Evolutionary conservation across 2,888 invertebrate species (phyloP).

Genomic region (Ochlodes sylvanus): DNA sequence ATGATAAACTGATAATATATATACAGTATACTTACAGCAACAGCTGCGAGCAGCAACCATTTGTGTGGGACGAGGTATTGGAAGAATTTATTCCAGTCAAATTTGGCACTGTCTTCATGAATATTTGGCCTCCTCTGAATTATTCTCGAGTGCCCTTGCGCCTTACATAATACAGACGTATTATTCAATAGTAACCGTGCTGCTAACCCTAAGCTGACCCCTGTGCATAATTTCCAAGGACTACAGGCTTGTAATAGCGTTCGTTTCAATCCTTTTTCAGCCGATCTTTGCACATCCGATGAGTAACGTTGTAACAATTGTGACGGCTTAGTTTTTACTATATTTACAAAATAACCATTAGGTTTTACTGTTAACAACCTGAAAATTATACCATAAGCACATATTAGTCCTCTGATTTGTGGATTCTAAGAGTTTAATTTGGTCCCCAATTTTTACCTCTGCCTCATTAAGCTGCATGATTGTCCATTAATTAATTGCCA

Average conservation of each 20-base stretch:
- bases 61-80: slow-evolving; percentile 90
- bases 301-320: slow-evolving; percentile 62
- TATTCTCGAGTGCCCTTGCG: slow-evolving; percentile 78
- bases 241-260: slow-evolving; percentile 61
- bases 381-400: slow-evolving; percentile 49
- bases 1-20: not conserved
- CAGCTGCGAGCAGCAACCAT: slow-evolving; percentile 90
- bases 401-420: not conserved
- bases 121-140: slow-evolving; percentile 83
- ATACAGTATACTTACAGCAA: slow-evolving; percentile 87
- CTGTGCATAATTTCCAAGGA: slow-evolving; percentile 78
- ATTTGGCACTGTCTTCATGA: slow-evolving; percentile 83
- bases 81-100: slow-evolving; percentile 92
- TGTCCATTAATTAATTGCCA: slow-evolving; percentile 72
- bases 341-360: slow-evolving; percentile 60
- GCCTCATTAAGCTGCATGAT: slow-evolving; percentile 63
- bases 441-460: slow-evolving; percentile 61
- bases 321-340: slow-evolving; percentile 65
- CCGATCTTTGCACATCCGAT: slow-evolving; percentile 58
- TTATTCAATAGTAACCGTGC: slow-evolving; percentile 67
- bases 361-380: slow-evolving; percentile 65
- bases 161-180: slow-evolving; percentile 88
- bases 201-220: slow-evolving; percentile 73
- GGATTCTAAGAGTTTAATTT: not conserved
- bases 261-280: slow-evolving; percentile 61